phyloP scores from a whole-genome alignment of 2,888 invertebrate genomes.

The Machimus rusticus region DNA sequence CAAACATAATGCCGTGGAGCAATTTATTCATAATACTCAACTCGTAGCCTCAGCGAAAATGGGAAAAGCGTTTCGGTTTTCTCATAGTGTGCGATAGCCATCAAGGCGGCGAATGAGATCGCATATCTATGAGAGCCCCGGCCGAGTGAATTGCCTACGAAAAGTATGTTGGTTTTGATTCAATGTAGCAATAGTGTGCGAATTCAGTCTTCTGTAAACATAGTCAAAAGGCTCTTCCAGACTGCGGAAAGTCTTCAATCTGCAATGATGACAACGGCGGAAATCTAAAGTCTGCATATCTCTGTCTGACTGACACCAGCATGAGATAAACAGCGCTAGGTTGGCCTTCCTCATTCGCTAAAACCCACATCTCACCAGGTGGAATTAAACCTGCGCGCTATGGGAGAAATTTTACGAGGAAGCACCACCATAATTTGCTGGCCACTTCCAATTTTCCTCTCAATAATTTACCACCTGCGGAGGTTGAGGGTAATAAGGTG shows the following conservation, averaged over 20 bases:
- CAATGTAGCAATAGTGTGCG: conserved; percentile 12
- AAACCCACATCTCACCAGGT: neutral
- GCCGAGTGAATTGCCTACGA: neutral
- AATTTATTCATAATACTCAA: conserved; percentile 9
- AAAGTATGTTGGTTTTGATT: neutral
- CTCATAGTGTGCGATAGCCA: neutral
- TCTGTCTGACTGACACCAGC: neutral
- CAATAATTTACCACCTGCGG: neutral
- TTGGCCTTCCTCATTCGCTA: neutral
- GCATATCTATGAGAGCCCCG: neutral
- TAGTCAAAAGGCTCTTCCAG: neutral
- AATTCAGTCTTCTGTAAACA: neutral
- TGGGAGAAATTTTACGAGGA: neutral
- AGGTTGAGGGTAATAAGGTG: neutral
- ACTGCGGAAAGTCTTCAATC: neutral
- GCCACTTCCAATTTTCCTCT: neutral
- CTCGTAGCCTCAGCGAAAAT: neutral
- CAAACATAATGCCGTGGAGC: neutral
- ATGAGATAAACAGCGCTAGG: neutral
- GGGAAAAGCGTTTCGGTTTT: neutral
- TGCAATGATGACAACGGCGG: neutral
- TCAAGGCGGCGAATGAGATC: neutral
- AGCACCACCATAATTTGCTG: neutral
- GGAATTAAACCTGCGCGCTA: neutral
- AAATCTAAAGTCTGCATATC: neutral